Base-by-base conservation (phyloP, 2,888 invertebrate genomes). In the Lingula anatina region DNA sequence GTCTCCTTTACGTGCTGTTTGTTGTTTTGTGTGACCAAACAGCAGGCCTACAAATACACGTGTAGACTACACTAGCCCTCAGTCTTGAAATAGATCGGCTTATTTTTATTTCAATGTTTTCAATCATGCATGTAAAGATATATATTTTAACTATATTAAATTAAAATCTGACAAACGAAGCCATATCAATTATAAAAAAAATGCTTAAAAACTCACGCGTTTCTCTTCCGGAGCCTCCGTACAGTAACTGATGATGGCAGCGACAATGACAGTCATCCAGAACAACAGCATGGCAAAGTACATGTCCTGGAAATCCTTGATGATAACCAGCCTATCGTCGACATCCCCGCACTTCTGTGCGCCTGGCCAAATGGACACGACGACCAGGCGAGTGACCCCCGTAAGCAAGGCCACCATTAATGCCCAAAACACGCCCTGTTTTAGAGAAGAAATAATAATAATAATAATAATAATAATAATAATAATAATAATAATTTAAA, bases 391-490 rank as follows among this genome's bases (percentile, higher is more conserved):
- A n/a, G 65, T 60, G 0, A 76, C 53, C 2, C 80, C 80, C 4
- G 72, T 62, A 5, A 77, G 44, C 31, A 79, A 66, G 3, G 78
- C 80, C n/a, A 66, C 47, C 69, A 80, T 73, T 51, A 81, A 62
- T 1, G 76, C 68, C 73, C 75, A 78, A 56, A 81, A 80, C n/a
- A 78, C 79, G 7, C 78, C 79, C 76, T 75, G n/a, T 40, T 58
- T 43, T 2, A 76, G 75, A 36, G 61, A 40, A 7, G 64, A 51
- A 36, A 64, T 63, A n/a, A 76, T 56, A 5, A 64, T 47, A 18
- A 66, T 53, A 26, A 65, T 51, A 18, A 61, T 48, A 3, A 62
- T 21, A 15, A 56, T 46, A 4, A 71, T 73, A 12, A 67, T 44
- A 26, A 23, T 24, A 26, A 36, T 15, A 23, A 44, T 21, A 31